A percentile compares a stretch with the other conserved stretches of the same genome.
Conservation (phyloP, 2,797 vertebrate genomes). For the Euthynnus affinis region DNA sequence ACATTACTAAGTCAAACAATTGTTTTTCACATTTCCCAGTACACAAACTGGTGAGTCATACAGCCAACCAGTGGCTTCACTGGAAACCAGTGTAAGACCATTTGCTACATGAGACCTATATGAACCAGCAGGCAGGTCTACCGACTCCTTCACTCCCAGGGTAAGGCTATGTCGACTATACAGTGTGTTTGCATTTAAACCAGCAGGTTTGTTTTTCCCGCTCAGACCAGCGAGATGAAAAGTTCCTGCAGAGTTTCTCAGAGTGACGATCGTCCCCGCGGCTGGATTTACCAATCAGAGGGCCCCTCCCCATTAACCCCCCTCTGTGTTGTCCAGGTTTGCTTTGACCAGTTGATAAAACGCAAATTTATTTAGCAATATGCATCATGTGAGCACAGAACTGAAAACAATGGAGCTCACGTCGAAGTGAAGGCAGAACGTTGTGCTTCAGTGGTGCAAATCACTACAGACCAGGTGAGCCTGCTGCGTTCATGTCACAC, state of each 20-base stretch:
- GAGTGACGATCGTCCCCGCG: conserved; percentile 28
- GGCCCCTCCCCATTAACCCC: not conserved
- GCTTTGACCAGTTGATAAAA: conserved; percentile 22
- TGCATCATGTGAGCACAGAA: conserved; percentile 17
- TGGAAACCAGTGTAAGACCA: conserved; percentile 64
- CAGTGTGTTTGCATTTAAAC: conserved; percentile 19
- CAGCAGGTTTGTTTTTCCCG: conserved; percentile 21
- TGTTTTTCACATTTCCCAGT: conserved; percentile 66
- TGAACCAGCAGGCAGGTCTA: conserved; percentile 76
- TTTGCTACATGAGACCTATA: conserved; percentile 67
- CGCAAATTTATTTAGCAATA: conserved; percentile 4
- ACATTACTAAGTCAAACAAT: conserved; percentile 53
- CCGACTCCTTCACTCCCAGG: conserved; percentile 5
- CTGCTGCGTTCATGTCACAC: too few species aligned
- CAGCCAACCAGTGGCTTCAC: conserved; percentile 78
- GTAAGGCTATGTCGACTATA: conserved; percentile 60
- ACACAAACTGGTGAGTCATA: conserved; percentile 55
- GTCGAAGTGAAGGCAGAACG: too few species aligned
- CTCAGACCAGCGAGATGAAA: not conserved
- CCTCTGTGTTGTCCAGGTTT: conserved; percentile 11
- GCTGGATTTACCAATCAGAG: not conserved
- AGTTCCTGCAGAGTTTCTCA: conserved; percentile 36
- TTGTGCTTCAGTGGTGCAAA: conserved; percentile 21
- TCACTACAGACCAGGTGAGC: not conserved
- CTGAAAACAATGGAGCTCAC: not conserved